Evolutionary conservation across 2,113 vertebrate genomes (phyloP).

Genomic region (Procavia capensis): DNA sequence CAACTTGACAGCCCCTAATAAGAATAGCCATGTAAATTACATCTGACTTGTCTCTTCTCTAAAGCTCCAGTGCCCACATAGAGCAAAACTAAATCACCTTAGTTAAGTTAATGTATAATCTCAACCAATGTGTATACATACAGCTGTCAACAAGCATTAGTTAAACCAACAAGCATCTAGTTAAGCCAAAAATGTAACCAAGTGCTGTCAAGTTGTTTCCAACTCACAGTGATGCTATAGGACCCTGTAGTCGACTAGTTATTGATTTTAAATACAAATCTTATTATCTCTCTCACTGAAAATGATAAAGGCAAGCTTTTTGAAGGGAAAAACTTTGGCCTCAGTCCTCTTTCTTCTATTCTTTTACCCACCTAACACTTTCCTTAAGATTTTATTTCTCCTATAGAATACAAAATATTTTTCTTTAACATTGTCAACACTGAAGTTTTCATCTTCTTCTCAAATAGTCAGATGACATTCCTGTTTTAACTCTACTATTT

Average conservation of each 20-base stretch:
- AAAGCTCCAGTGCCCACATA: constrained; percentile 76
- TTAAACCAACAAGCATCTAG: no score
- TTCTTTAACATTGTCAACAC: not conserved
- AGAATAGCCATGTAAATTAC: constrained; percentile 73
- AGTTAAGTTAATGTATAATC: constrained; percentile 83
- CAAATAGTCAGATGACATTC: not conserved
- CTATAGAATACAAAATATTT: not conserved
- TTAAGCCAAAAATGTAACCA: no score
- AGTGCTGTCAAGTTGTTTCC: no score
- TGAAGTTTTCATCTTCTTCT: not conserved
- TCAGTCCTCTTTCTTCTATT: not conserved
- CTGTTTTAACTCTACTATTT: not conserved
- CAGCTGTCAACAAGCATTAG: constrained; percentile 81
- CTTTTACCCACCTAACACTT: not conserved
- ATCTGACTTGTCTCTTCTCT: constrained; percentile 76
- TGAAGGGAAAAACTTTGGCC: not conserved
- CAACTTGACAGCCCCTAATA: no score
- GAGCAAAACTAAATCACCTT: constrained; percentile 76
- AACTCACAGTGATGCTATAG: no score
- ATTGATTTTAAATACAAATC: constrained; percentile 70
- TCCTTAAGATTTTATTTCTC: not conserved
- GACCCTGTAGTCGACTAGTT: no score
- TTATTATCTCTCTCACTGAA: constrained; percentile 56
- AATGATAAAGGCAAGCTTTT: constrained; percentile 26
- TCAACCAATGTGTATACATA: constrained; percentile 75